A percentile compares a stretch with the other conserved stretches of the same genome.
These are phyloP conservation scores for Acromyrmex charruanus DNA, from an alignment of 1,140 invertebrate genomes.

Conservation along the genomic window DNA sequence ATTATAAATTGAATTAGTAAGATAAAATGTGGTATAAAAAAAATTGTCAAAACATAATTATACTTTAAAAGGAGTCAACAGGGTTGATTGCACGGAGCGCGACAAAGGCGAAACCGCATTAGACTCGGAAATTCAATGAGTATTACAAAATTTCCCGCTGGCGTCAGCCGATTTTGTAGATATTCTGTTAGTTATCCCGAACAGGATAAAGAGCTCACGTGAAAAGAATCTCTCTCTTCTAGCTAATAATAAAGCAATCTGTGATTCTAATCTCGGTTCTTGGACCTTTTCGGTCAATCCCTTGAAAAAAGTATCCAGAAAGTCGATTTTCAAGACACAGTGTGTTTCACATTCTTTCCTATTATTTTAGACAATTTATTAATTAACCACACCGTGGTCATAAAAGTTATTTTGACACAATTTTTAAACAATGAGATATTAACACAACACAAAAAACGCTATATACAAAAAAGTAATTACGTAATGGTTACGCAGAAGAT, in stretches of 20 bases:
- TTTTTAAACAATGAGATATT: not conserved
- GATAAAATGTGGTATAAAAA: not conserved
- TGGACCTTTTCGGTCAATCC: slow-evolving; percentile 25
- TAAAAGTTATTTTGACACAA: not conserved
- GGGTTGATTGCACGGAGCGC: not conserved
- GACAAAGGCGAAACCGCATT: slow-evolving; percentile 38
- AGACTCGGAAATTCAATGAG: slow-evolving; percentile 72
- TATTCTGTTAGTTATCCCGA: slow-evolving; percentile 61
- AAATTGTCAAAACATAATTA: not conserved
- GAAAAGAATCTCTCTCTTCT: slow-evolving; percentile 43
- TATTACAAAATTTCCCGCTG: slow-evolving; percentile 59
- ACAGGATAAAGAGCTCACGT: slow-evolving; percentile 22
- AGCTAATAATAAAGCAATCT: slow-evolving; percentile 63
- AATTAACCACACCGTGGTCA: not conserved
- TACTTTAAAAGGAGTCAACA: not conserved
- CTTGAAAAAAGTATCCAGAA: slow-evolving; percentile 16
- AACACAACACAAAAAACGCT: not conserved
- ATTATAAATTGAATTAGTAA: not conserved
- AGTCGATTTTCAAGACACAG: not conserved
- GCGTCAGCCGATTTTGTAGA: slow-evolving; percentile 29
- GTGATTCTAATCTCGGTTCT: slow-evolving; percentile 64
- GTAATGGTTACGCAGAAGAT: not conserved
- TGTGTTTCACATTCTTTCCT: slow-evolving; percentile 14
- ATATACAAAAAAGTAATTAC: not conserved
- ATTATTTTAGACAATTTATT: slow-evolving; percentile 1